These are phyloP conservation scores for Rhadina sibilatrix DNA, from an alignment of 2,113 vertebrate species.

Conservation along the genomic window DNA sequence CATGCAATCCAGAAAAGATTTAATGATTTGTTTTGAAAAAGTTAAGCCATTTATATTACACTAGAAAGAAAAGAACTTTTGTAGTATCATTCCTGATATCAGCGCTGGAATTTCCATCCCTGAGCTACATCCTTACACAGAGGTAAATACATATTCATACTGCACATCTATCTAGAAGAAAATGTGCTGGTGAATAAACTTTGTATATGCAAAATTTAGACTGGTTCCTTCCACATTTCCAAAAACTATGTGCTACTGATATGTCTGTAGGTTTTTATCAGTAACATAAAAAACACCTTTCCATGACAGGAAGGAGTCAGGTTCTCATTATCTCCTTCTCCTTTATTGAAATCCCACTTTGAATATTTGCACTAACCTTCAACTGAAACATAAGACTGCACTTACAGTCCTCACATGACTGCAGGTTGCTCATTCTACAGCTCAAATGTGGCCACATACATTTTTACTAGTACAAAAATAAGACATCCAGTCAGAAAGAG, in stretches of 20 bases:
- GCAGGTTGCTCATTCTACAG: neutral
- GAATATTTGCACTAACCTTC: neutral
- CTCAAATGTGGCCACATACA: neutral
- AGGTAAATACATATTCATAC: rapidly evolving
- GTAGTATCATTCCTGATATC: neutral
- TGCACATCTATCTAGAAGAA: neutral
- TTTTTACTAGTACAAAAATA: neutral
- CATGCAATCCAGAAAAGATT: slow-evolving; percentile 14
- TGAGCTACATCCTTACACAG: neutral
- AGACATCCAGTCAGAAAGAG: neutral
- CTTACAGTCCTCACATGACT: neutral
- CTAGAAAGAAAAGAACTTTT: neutral
- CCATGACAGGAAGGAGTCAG: neutral
- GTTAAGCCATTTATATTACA: neutral
- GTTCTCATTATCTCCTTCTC: neutral
- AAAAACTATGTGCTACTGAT: neutral
- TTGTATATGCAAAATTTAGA: neutral
- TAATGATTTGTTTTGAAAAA: slow-evolving; percentile 47
- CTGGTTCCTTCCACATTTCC: neutral
- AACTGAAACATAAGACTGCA: neutral
- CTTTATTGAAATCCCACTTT: neutral
- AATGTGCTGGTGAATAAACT: neutral
- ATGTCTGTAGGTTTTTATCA: neutral
- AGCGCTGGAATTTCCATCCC: neutral
- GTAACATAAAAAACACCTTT: neutral